A percentile compares a stretch with the other conserved stretches of the same genome.
Conservation (phyloP, 2,888 invertebrate species). For the Drosophila meridiana region DNA sequence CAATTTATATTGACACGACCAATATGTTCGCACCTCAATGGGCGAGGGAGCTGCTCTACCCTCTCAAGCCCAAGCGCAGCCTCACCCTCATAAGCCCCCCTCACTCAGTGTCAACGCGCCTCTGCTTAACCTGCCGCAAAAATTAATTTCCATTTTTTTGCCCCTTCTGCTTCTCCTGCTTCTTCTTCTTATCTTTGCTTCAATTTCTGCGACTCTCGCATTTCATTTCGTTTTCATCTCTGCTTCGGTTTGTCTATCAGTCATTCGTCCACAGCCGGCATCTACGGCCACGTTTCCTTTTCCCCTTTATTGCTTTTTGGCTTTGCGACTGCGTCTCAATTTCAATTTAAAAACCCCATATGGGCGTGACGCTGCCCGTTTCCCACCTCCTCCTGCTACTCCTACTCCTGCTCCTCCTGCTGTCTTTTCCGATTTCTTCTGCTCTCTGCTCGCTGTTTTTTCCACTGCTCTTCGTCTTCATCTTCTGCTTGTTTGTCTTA, state of each 20-base stretch:
- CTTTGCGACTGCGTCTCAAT: slow-evolving; percentile 56
- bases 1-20: slow-evolving; percentile 72
- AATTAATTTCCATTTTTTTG: slow-evolving; percentile 76
- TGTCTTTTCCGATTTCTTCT: slow-evolving; percentile 29
- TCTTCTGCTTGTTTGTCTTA: slow-evolving; percentile 41
- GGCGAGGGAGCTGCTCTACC: neutral
- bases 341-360: slow-evolving; percentile 65
- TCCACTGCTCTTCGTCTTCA: slow-evolving; percentile 1
- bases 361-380: slow-evolving; percentile 16
- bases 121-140: slow-evolving; percentile 59
- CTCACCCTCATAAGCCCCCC: neutral
- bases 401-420: neutral
- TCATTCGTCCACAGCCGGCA: slow-evolving; percentile 22
- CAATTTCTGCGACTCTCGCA: slow-evolving; percentile 52
- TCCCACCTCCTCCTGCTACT: neutral
- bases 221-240: slow-evolving; percentile 57
- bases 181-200: slow-evolving; percentile 29
- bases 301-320: slow-evolving; percentile 50
- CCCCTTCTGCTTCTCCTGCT: neutral
- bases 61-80: neutral
- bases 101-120: neutral
- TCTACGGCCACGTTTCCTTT: slow-evolving; percentile 1
- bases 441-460: slow-evolving; percentile 25
- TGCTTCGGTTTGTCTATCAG: slow-evolving; percentile 30
- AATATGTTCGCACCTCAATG: slow-evolving; percentile 56